These are phyloP conservation scores for Harmothoe impar DNA, from an alignment of 2,888 invertebrate species.

Conservation along the genomic window DNA sequence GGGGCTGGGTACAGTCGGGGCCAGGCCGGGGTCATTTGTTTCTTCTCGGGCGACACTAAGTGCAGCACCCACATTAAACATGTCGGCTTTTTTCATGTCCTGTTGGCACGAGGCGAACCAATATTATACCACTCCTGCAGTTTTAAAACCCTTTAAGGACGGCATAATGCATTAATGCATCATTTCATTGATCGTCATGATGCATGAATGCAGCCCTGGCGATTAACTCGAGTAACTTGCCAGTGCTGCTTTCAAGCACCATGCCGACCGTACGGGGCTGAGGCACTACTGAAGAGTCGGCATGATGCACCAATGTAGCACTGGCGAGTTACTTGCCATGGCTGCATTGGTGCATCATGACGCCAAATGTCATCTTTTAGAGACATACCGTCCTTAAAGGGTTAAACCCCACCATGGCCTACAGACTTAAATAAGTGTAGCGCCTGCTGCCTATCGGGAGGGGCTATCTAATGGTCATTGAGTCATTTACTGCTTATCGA, in stretches of 20 bases:
- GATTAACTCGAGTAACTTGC: too few relatives aligned
- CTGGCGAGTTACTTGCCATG: too few relatives aligned
- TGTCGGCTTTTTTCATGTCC: constrained; percentile 28
- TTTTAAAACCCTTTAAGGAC: background rate
- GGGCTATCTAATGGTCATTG: background rate
- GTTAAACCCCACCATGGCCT: background rate
- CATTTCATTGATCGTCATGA: too few relatives aligned
- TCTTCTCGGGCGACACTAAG: background rate
- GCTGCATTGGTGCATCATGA: too few relatives aligned
- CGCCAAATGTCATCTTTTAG: too few relatives aligned
- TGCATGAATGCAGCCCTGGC: too few relatives aligned
- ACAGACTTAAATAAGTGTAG: background rate
- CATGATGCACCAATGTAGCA: too few relatives aligned
- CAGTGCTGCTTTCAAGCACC: too few relatives aligned
- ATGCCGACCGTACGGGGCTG: too few relatives aligned
- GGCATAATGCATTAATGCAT: too few relatives aligned
- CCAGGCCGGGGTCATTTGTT: constrained; percentile 4
- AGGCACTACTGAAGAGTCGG: too few relatives aligned
- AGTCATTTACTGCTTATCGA: constrained; percentile 54
- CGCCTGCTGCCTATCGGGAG: background rate
- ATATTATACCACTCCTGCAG: background rate
- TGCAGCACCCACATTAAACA: constrained; percentile 10
- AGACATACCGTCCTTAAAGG: too few relatives aligned
- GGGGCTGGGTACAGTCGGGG: background rate
- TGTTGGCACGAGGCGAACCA: constrained; percentile 11